Percentiles rank a stretch among this genome's conserved stretches.
These are phyloP conservation scores for Trididemnum clinides DNA, from an alignment of 23 tunicate species.

Conservation along the genomic window DNA sequence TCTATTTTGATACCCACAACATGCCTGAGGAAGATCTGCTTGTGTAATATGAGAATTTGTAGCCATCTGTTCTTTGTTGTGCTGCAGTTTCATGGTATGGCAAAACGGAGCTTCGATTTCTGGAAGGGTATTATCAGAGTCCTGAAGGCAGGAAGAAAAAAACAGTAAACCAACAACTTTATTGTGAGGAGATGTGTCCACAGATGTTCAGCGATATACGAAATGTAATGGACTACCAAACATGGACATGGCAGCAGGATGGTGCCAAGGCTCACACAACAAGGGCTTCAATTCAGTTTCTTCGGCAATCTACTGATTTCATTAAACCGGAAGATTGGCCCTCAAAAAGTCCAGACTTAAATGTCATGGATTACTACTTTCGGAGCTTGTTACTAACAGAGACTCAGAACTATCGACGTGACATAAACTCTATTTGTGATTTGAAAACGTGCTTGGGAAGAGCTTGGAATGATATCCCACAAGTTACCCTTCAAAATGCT, in stretches of 20 bases:
- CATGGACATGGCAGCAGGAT: constrained; percentile 36
- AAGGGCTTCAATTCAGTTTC: constrained; percentile 42
- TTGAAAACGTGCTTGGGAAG: constrained; percentile 41
- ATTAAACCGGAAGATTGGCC: constrained; percentile 44
- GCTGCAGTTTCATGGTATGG: constrained; percentile 47
- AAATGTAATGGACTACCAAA: constrained; percentile 29
- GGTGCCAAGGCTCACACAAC: constrained; percentile 34
- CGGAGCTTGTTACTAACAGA: constrained; percentile 39
- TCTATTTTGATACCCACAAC: too few relatives aligned
- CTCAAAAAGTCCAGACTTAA: constrained; percentile 37
- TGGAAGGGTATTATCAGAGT: constrained; percentile 37
- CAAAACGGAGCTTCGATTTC: constrained; percentile 41
- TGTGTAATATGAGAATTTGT: constrained; percentile 24
- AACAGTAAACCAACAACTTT: constrained; percentile 31
- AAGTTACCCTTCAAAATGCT: constrained; percentile 33
- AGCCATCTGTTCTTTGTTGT: constrained; percentile 45
- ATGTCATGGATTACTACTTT: constrained; percentile 38
- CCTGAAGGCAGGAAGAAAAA: constrained; percentile 36
- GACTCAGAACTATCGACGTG: constrained; percentile 30
- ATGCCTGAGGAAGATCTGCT: too few relatives aligned
- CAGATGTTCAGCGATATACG: constrained; percentile 39
- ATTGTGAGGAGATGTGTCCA: constrained; percentile 46
- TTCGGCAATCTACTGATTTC: constrained; percentile 37
- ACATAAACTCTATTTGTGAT: constrained; percentile 29
- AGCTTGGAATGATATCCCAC: constrained; percentile 26